These are phyloP conservation scores for Crenichthys baileyi DNA, from an alignment of 2,797 vertebrate genomes.

Conservation along the genomic window DNA sequence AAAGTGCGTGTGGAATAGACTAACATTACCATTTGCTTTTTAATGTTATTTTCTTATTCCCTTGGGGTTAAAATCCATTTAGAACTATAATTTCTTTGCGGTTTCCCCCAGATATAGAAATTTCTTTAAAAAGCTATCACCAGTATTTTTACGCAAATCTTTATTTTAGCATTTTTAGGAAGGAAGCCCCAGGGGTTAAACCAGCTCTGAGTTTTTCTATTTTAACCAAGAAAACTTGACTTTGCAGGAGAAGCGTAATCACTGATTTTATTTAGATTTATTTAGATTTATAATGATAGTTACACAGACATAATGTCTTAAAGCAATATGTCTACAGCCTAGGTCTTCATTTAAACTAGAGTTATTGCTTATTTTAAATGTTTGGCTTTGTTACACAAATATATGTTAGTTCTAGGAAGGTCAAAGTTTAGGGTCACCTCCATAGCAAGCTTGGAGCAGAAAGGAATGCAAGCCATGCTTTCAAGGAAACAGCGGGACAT, in stretches of 20 bases:
- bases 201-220: conserved; percentile 15
- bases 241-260: conserved; percentile 25
- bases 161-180: background rate
- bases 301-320: conserved; percentile 18
- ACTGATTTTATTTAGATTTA: conserved; percentile 46
- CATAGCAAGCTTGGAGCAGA: conserved; percentile 17
- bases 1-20: too few species aligned
- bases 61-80: background rate
- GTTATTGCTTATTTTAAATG: conserved; percentile 13
- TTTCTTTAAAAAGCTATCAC: background rate
- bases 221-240: conserved; percentile 36
- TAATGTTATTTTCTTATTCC: background rate
- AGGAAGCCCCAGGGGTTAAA: background rate
- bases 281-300: background rate
- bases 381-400: conserved; percentile 9
- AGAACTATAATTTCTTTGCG: background rate
- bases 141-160: background rate
- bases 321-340: background rate
- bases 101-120: background rate
- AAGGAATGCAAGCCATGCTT: conserved; percentile 30
- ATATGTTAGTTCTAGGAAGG: conserved; percentile 20
- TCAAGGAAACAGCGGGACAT: conserved; percentile 29
- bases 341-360: conserved; percentile 38
- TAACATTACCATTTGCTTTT: too few species aligned
- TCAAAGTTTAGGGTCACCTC: conserved; percentile 45